A percentile compares a stretch with the other conserved stretches of the same genome.
These are phyloP conservation scores for sheep (Ovis aries) DNA, from an alignment of 2,113 vertebrate species.

Conservation along the genomic window ARS-UI_Ramb_v3.0 NC_056074.1:886001-886500, in stretches of 20 bases:
- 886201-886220: conserved; percentile 19
- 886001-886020: not conserved
- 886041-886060: not conserved
- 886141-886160: not conserved
- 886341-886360: not conserved
- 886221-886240: not conserved
- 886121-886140: not conserved
- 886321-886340: not conserved
- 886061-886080: not conserved
- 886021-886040: not conserved
- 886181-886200: not conserved
- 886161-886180: not conserved
- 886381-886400: not conserved
- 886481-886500: not conserved
- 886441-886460: not conserved
- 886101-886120: not conserved
- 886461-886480: not conserved
- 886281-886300: not conserved
- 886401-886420: not conserved
- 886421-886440: not conserved
- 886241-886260: not conserved
- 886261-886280: not conserved
- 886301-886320: not conserved
- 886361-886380: not conserved
- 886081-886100: not conserved